Evolutionary conservation across 1,140 invertebrate species (phyloP).

Genomic region (Nomia melanderi): DNA sequence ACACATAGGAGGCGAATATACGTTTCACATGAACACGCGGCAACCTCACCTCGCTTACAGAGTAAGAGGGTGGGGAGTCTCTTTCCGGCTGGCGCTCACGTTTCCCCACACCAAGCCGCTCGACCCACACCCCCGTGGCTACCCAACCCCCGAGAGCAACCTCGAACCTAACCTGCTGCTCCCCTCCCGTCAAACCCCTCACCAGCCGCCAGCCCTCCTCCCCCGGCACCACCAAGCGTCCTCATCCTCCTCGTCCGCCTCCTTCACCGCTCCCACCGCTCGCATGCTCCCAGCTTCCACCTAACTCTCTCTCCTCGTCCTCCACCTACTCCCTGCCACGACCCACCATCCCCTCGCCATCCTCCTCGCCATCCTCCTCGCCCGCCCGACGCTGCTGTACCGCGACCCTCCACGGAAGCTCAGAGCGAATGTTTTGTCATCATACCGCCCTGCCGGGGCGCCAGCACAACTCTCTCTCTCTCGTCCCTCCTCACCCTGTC

Average conservation of each 20-base stretch:
- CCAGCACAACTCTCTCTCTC: conserved; percentile 51
- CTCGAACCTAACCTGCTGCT: conserved; percentile 63
- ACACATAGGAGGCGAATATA: conserved; percentile 42
- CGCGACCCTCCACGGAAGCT: conserved; percentile 68
- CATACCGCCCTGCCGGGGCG: conserved; percentile 66
- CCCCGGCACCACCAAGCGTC: conserved; percentile 15
- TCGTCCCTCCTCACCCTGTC: not conserved
- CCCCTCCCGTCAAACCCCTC: conserved; percentile 22
- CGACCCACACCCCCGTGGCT: conserved; percentile 56
- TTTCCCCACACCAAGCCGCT: conserved; percentile 62
- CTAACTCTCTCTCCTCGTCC: conserved; percentile 41
- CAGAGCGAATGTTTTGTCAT: conserved; percentile 76
- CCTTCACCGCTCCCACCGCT: conserved; percentile 37
- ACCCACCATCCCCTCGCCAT: not conserved
- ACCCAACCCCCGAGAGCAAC: conserved; percentile 55
- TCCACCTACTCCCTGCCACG: not conserved
- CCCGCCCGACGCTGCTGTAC: conserved; percentile 33
- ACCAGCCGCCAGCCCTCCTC: conserved; percentile 30
- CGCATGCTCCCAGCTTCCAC: conserved; percentile 48
- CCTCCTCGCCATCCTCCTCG: not conserved
- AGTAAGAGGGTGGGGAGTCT: conserved; percentile 49
- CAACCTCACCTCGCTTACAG: conserved; percentile 65
- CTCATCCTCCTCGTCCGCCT: conserved; percentile 27
- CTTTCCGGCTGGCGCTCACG: conserved; percentile 69
- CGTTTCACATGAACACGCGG: conserved; percentile 58